Evolutionary conservation across 2,888 invertebrate genomes (phyloP), one percentile per base, ranked within the genome.

Genomic region (Mythimna ferrago): DNA sequence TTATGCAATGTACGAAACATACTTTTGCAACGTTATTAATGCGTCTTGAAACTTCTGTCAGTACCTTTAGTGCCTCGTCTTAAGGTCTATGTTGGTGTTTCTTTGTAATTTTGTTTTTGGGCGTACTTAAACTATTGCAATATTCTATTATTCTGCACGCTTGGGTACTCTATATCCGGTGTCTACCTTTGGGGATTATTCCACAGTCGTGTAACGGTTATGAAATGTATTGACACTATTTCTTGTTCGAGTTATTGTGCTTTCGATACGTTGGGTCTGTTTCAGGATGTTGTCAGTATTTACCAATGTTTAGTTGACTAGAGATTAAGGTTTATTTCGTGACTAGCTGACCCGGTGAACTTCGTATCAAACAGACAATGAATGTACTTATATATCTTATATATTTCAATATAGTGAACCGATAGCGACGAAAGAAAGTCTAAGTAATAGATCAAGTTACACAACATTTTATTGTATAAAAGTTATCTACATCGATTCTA

Each of bases 101-200:
- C 9, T 14, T 48, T 44, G 4, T 60, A 57, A 11, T 6, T 64
- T 66, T 32, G 63, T 67, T 62, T 79, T 67, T n/a, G 26, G 35
- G 51, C 0, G 16, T 41, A 58, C 19, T 63, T 62, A 73, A 75
- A 68, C 63, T 74, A 72, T 71, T 77, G 78, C 78, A 78, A 64
- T 78, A 58, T 73, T 53, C 66, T 66, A 72, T 54, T 73, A 73
- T 44, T 76, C 26, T 61, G 65, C 73, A 73, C 80, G 71, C 58
- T 81, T 74, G 73, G 73, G 71, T 84, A 78, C 71, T n/a, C 38
- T 56, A 63, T 74, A 69, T 86, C 85, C 85, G 85, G 71, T 73
- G n/a, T 66, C 11, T 57, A 72, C 76, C 76, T 78, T 83, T 81
- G 77, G 81, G 76, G 81, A 81, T 84, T 84, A 81, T 63, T 61